phyloP scores from a whole-genome alignment of 1,140 invertebrate species.

The Trachymyrmex cornetzi region DNA sequence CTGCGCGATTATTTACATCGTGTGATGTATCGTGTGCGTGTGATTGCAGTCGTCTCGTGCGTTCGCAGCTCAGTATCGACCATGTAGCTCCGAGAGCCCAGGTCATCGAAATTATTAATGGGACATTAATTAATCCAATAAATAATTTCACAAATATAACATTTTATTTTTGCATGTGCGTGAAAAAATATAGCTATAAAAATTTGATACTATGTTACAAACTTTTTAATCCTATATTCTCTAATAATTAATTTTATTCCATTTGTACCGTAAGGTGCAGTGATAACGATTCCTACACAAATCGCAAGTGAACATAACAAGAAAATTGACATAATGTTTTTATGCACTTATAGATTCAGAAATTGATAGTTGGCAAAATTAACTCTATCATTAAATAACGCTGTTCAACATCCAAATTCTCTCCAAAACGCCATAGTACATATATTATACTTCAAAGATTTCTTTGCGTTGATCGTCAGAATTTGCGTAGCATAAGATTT shows the following conservation, averaged over 20 bases:
- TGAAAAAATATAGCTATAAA: background rate
- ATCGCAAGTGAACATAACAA: background rate
- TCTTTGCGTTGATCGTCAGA: too few species aligned
- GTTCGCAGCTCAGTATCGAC: background rate
- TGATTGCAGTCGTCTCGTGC: background rate
- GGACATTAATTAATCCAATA: background rate
- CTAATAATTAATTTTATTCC: background rate
- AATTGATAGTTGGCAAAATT: background rate
- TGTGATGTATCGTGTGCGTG: slow-evolving; percentile 62
- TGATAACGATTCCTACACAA: background rate
- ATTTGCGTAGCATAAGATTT: too few species aligned
- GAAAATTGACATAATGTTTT: background rate
- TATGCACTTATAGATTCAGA: background rate
- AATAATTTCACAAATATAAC: slow-evolving; percentile 18
- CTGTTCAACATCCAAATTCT: too few species aligned
- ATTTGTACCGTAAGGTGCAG: background rate
- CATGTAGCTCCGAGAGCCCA: background rate
- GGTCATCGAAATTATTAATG: background rate
- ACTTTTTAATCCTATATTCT: background rate
- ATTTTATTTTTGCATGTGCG: background rate
- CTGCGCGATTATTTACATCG: slow-evolving; percentile 70
- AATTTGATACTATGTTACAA: background rate
- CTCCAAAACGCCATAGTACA: too few species aligned
- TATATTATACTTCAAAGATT: too few species aligned
- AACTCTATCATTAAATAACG: background rate